phyloP scores from a whole-genome alignment of 2,797 vertebrate genomes.

The Liparis tanakae region DNA sequence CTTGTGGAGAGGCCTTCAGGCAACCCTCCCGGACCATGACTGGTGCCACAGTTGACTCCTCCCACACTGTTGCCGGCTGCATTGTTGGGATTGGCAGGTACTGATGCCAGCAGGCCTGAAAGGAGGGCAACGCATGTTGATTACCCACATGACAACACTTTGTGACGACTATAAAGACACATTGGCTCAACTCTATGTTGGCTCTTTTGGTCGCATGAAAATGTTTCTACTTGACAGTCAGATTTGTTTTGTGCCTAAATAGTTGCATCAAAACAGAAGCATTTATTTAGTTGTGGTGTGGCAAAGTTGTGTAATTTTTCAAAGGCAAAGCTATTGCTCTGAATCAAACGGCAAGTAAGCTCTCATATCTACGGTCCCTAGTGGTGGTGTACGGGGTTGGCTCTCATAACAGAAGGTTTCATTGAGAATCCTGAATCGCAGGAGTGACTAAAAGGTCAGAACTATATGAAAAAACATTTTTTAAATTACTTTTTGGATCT shows the following conservation, averaged over 20 bases:
- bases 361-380: background rate
- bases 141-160: background rate
- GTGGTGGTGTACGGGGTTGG: background rate
- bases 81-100: slow-evolving; percentile 85
- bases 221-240: background rate
- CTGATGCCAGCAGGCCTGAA: slow-evolving; percentile 89
- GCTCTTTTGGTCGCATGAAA: background rate
- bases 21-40: slow-evolving; percentile 62
- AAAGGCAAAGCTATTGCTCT: background rate
- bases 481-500: background rate
- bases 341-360: background rate
- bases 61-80: slow-evolving; percentile 71
- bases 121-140: slow-evolving; percentile 4
- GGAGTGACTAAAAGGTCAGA: background rate
- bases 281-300: background rate
- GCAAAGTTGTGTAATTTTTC: background rate
- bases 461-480: background rate
- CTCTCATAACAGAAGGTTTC: background rate
- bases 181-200: background rate
- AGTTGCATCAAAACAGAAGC: background rate
- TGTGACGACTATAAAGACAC: background rate
- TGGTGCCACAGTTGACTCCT: slow-evolving; percentile 72
- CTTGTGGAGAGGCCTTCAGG: slow-evolving; percentile 65
- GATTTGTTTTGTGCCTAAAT: background rate
- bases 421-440: background rate